Base-by-base conservation (phyloP, 1,140 invertebrate species). In the Vanessa tameamea region DNA sequence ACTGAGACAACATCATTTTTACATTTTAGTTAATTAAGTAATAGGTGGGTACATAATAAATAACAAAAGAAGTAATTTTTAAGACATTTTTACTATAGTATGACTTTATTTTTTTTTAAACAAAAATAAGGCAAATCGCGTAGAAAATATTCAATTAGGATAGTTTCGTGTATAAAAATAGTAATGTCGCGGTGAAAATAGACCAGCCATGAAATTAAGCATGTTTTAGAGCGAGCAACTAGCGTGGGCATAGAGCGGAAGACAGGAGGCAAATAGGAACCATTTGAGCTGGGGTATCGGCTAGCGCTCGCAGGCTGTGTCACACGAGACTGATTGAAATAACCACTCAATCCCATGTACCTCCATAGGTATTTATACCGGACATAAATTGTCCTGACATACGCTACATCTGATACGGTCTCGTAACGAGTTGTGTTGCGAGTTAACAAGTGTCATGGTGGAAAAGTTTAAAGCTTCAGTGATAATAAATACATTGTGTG, bases 161-260 rank as follows among this genome's bases (percentile, higher is more conserved):
- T 63, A 72, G 48, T 72, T 72, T 57, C 48, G 16, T 66, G 69
- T 47, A 57, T 26, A 63, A 15, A 66, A 69, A 64, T 63, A 73
- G 72, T 70, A 76, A 69, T 13, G 71, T 77, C 72, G 63, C 69
- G 66, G 72, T 78, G 78, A 71, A 66, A 82, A 71, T 78, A 77
- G 84, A 73, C 84, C 82, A 77, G 74, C 76, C 87, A 82, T 89
- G 87, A 89, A 88, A 89, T 88, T 87, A 88, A 88, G 82, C 84
- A 87, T 80, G 80, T 80, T 81, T 85, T 82, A 82, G 82, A 73
- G 76, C 67, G 82, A 73, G 77, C 69, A 76, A 63, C 50, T 57
- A 69, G 63, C 55, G 64, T 53, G 63, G 64, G 69, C 75, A 78
- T 64, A 72, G 74, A 64, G 72, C 81, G 80, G 79, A 69, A 80